phyloP scores from a whole-genome alignment of 1,140 invertebrate genomes.

The Drosophila suzukii region DNA sequence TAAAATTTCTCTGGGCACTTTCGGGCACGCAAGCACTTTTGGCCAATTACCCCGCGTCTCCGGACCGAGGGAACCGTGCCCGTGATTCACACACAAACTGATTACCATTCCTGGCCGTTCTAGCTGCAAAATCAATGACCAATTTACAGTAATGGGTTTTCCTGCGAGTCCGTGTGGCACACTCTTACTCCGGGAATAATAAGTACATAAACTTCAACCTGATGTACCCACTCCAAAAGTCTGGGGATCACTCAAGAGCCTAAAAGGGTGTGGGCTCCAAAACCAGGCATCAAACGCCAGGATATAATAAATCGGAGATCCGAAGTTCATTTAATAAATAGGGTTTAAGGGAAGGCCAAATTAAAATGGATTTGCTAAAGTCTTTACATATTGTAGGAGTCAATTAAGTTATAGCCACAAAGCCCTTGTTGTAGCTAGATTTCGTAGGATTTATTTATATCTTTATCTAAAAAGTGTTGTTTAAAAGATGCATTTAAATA shows the following conservation, averaged over 20 bases:
- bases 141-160: conserved; percentile 66
- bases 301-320: background rate
- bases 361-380: too few relatives aligned
- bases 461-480: too few relatives aligned
- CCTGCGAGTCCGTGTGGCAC: conserved; percentile 23
- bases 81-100: conserved; percentile 70
- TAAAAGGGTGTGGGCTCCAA: background rate
- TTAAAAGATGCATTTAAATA: too few relatives aligned
- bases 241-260: conserved; percentile 1
- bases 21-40: conserved; percentile 72
- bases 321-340: too few relatives aligned
- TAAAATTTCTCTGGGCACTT: conserved; percentile 67
- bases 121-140: conserved; percentile 58
- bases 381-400: too few relatives aligned
- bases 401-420: too few relatives aligned
- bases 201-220: conserved; percentile 31
- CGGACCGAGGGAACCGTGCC: conserved; percentile 12
- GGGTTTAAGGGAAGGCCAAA: too few relatives aligned
- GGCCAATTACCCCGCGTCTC: conserved; percentile 59
- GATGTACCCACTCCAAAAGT: conserved; percentile 13
- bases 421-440: too few relatives aligned
- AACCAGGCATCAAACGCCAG: background rate
- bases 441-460: too few relatives aligned
- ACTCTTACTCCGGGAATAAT: conserved; percentile 28
- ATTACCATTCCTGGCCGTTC: conserved; percentile 66